Evolutionary conservation across 2,113 vertebrate species (phyloP), one percentile per base, ranked within the genome.

Genomic region (Riparia riparia): DNA sequence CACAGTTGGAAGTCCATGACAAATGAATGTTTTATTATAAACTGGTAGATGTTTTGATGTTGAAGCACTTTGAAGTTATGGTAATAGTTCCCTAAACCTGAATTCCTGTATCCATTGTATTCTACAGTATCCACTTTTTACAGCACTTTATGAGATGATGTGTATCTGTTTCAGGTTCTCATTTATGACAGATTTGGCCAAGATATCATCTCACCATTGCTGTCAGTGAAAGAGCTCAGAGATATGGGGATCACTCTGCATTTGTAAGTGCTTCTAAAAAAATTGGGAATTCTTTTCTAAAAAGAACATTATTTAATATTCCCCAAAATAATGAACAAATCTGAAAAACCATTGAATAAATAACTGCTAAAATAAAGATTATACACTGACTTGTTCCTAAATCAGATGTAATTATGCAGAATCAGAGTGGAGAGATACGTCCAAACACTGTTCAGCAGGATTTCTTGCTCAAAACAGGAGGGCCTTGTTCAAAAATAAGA

Each of bases 231-330:
- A 98, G 99, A 99, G 94, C 97, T 99, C 57, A 97, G 99, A 97
- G 99, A 99, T 96, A 99, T 99, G 99, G 99, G 99, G 44, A 99
- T 99, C 97, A 99, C 99, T 53, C 98, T 99, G 90, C 99, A 99
- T 93, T 97, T 99, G 99, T 99, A 97, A 98, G 93, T 92, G 17
- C 37, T 63, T 87, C 45, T 34, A 6, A 50, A 93, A 93, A 70
- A 44, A 63, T 22, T 1, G 1, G 3, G 7, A 5, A 32, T 69
- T n/a, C 16, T 63, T 79, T 82, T 39, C 21, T 60, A 9, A 26
- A 63, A 86, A 58, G 0, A 66, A 5, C 9, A 26, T 89, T 34
- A 19, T 54, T 49, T 85, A 26, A 9, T 83, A 50, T 39, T 82
- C 5, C 12, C 24, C 13, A 6, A 90, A 84, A 53, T 73, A 26